Evolutionary conservation across 2,888 invertebrate genomes (phyloP), one percentile per base, ranked within the genome.

Genomic region (Melikaiella ostensackeni): DNA sequence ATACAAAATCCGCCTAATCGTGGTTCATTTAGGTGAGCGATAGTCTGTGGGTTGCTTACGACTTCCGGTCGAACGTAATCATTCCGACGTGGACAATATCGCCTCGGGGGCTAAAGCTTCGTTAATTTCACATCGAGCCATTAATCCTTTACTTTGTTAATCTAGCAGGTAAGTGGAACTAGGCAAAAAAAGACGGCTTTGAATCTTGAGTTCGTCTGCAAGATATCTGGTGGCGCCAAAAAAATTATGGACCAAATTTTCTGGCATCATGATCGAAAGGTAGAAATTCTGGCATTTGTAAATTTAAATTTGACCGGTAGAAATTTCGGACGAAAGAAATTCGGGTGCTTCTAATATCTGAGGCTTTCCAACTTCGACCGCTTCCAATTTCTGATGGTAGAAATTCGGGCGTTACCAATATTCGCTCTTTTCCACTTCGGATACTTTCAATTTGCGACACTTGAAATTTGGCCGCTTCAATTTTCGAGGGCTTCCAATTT

Each of bases 11-110:
- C 16, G 27, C 75, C 75, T 77, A 79, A 66, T 77, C 55, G 82
- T 78, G 79, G 75, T 77, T 76, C 79, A 42, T 80, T 78, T 75
- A 64, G 78, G 77, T 80, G 75, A 75, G 70, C 76, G 75, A 70
- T 66, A 78, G 70, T 55, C 46, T 76, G 24, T 64, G 38, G 66
- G 35, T 42, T 50, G 35, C 66, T 62, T 79, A 77, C 77, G 82
- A 82, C 80, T 79, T 82, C 82, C 82, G 82, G 82, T 50, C 75
- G 59, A 42, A 62, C 77, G 64, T 70, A 79, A 80, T 79, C 77
- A 75, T 74, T 76, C 55, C 50, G 59, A 73, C 33, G 61, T 74
- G 74, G 66, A 79, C 80, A 77, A 73, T 79, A 79, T 78, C 74
- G 82, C 80, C 79, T 78, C 74, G 50, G 75, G 80, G 59, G n/a